Conservation (phyloP, 2,113 vertebrate species). For the Paratilapia polleni region DNA sequence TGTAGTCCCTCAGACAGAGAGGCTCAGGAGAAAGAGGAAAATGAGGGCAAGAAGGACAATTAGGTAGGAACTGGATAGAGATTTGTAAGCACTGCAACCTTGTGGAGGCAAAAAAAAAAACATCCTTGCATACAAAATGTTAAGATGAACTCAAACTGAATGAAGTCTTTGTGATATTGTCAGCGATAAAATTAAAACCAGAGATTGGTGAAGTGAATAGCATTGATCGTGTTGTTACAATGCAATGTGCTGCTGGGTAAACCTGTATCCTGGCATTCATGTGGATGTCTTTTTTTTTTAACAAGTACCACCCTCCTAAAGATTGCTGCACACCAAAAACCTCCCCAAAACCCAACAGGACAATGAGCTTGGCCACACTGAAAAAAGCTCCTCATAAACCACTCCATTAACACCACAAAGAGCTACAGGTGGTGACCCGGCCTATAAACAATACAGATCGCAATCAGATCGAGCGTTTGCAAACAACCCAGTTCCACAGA, state of each 20-base stretch:
- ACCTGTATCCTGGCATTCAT: no score
- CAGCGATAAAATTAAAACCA: neutral
- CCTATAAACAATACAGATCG: no score
- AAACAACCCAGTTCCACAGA: no score
- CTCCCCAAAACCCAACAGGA: no score
- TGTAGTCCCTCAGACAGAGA: neutral
- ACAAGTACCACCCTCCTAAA: no score
- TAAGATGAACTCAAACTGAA: neutral
- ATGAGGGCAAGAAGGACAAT: neutral
- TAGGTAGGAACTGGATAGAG: neutral
- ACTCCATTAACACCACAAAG: no score
- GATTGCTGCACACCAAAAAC: no score
- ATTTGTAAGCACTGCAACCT: constrained; percentile 15
- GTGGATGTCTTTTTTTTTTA: no score
- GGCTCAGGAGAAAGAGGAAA: neutral
- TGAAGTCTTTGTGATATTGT: accelerated
- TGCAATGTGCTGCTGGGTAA: accelerated
- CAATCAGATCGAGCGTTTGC: no score
- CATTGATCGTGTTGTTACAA: neutral
- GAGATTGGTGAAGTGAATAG: neutral
- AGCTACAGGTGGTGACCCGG: no score
- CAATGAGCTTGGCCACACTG: no score
- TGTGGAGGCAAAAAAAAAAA: constrained; percentile 22
- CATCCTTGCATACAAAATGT: neutral
- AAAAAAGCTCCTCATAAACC: no score